Evolutionary conservation across 1,140 invertebrate species (phyloP).

Genomic region (Ridgeia piscesae): DNA sequence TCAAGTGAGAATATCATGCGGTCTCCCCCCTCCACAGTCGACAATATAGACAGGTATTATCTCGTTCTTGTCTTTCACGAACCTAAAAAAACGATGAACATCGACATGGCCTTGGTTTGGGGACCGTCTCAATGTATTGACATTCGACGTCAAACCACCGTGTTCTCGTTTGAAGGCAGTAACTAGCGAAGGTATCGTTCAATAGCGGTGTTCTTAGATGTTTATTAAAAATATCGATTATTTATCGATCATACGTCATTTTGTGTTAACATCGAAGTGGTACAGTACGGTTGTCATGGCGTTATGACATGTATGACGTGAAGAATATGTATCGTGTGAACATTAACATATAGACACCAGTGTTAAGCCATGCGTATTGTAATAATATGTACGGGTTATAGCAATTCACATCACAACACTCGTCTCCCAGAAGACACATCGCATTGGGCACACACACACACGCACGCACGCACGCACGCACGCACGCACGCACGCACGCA

Average conservation of each 20-base stretch:
- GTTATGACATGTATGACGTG: too few relatives aligned
- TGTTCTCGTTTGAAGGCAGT: background rate
- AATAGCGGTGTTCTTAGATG: background rate
- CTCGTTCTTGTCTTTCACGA: background rate
- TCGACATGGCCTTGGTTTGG: background rate
- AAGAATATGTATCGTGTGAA: too few relatives aligned
- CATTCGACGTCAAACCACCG: too few relatives aligned
- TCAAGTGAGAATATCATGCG: background rate
- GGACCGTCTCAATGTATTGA: background rate
- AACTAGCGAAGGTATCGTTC: background rate
- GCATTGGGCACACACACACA: background rate
- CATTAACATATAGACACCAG: too few relatives aligned
- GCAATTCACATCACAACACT: too few relatives aligned
- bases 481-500: background rate
- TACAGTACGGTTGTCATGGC: too few relatives aligned
- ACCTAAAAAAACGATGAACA: background rate
- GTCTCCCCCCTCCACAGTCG: background rate
- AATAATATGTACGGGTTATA: too few relatives aligned
- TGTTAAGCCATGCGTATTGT: too few relatives aligned
- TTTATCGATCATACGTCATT: background rate
- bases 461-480: background rate
- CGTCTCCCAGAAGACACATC: too few relatives aligned
- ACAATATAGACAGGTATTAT: background rate
- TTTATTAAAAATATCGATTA: background rate
- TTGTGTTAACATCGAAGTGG: too few relatives aligned